Evolutionary conservation across 2,888 invertebrate species (phyloP).

Genomic region (Argynnis bischoffii): DNA sequence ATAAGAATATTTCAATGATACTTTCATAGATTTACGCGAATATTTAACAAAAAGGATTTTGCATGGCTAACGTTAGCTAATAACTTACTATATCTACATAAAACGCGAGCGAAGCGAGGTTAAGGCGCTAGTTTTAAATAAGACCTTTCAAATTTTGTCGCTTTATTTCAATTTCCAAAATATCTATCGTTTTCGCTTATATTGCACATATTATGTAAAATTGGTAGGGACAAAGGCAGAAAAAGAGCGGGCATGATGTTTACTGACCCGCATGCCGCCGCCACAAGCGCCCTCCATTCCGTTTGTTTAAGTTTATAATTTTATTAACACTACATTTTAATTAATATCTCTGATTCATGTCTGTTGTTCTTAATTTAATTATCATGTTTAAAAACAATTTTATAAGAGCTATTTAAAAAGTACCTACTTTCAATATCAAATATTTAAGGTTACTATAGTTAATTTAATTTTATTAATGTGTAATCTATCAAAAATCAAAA

Average conservation of each 20-base stretch:
- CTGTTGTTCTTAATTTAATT: conserved; percentile 32
- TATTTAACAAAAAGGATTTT: neutral
- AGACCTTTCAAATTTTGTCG: neutral
- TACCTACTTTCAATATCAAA: neutral
- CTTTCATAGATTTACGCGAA: too few relatives aligned
- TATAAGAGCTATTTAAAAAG: conserved; percentile 5
- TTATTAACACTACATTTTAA: conserved; percentile 46
- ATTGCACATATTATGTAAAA: conserved; percentile 30
- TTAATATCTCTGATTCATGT: conserved; percentile 39
- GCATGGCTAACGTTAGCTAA: too few relatives aligned
- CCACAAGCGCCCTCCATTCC: conserved; percentile 47
- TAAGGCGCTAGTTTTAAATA: neutral
- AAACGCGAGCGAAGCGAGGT: neutral
- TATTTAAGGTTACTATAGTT: neutral
- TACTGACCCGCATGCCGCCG: conserved; percentile 61
- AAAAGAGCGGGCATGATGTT: conserved; percentile 62
- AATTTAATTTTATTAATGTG: too few relatives aligned
- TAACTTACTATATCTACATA: neutral
- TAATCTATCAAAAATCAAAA: too few relatives aligned
- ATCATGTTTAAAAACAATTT: conserved; percentile 14
- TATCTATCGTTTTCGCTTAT: conserved; percentile 20
- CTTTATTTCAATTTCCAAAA: conserved; percentile 1
- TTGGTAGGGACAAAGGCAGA: conserved; percentile 46
- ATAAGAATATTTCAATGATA: too few relatives aligned
- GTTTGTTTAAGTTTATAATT: conserved; percentile 47